These are phyloP conservation scores for Himalopsyche japonica DNA, from an alignment of 2,888 invertebrate genomes.

Conservation along the genomic window DNA sequence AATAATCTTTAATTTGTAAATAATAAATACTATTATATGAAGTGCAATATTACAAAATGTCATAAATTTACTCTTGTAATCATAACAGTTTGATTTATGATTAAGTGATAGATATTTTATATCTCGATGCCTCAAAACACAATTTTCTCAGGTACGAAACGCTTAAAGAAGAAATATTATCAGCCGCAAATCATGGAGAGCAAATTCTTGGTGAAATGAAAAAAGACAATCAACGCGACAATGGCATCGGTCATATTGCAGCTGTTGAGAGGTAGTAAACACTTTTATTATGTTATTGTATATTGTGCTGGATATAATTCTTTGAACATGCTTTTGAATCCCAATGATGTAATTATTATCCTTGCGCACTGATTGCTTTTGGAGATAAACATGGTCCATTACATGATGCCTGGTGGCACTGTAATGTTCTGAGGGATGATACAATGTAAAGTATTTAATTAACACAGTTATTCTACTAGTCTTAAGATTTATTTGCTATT, in stretches of 20 bases:
- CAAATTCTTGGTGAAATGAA: slow-evolving; percentile 77
- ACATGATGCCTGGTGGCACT: slow-evolving; percentile 13
- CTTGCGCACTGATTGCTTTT: slow-evolving; percentile 38
- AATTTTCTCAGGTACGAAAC: slow-evolving; percentile 62
- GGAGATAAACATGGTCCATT: slow-evolving; percentile 23
- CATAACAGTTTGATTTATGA: neutral
- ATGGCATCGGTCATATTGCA: slow-evolving; percentile 83
- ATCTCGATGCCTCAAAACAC: neutral
- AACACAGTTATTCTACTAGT: too few relatives aligned
- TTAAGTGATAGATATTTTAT: neutral
- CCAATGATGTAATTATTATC: slow-evolving; percentile 30
- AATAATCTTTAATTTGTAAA: too few relatives aligned
- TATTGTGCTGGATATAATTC: neutral
- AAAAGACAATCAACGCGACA: slow-evolving; percentile 68
- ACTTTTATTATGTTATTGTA: neutral
- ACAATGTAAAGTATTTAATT: neutral
- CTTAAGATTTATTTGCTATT: too few relatives aligned
- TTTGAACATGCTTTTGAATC: neutral
- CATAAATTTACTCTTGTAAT: too few relatives aligned
- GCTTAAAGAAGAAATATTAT: slow-evolving; percentile 82
- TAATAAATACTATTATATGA: too few relatives aligned
- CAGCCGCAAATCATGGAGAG: slow-evolving; percentile 88
- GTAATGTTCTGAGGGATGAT: slow-evolving; percentile 19
- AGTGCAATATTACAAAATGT: too few relatives aligned
- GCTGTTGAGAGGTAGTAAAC: slow-evolving; percentile 81